These are phyloP conservation scores for Zonitis immaculata DNA, from an alignment of 2,888 invertebrate species.

Conservation along the genomic window DNA sequence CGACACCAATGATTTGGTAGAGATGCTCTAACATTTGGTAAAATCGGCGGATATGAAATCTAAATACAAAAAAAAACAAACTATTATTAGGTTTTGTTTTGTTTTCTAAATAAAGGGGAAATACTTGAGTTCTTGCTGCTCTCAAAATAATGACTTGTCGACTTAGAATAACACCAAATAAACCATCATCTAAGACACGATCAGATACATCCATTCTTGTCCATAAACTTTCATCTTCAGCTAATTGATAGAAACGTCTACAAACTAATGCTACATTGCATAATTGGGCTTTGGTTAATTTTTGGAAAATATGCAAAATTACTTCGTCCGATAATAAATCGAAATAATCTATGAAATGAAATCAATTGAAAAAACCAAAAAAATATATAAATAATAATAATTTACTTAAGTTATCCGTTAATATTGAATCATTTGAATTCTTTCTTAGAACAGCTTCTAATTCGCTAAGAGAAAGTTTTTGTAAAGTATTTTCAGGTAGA, in stretches of 20 bases:
- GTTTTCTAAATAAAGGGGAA: too few species aligned
- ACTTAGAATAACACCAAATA: conserved; percentile 68
- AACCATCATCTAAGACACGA: conserved; percentile 61
- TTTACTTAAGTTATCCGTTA: conserved; percentile 34
- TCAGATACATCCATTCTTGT: conserved; percentile 74
- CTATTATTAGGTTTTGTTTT: too few species aligned
- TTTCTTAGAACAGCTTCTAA: conserved; percentile 25
- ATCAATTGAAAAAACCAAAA: conserved; percentile 16
- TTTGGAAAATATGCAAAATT: conserved; percentile 73
- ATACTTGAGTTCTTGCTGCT: conserved; percentile 74
- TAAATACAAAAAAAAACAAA: conserved; percentile 26
- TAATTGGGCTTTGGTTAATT: conserved; percentile 75
- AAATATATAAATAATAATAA: not conserved
- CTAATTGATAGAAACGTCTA: conserved; percentile 72
- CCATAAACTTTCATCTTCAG: conserved; percentile 84
- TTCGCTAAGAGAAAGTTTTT: conserved; percentile 36
- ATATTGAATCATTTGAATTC: conserved; percentile 27
- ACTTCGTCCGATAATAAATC: conserved; percentile 79
- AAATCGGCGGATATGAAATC: conserved; percentile 53
- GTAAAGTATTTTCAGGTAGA: conserved; percentile 38
- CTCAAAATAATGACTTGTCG: conserved; percentile 74
- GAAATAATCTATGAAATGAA: conserved; percentile 61
- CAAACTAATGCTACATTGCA: conserved; percentile 68
- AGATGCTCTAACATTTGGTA: conserved; percentile 42
- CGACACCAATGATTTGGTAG: conserved; percentile 52